These are phyloP conservation scores for Cephus spinipes DNA, from an alignment of 2,888 invertebrate genomes.

Conservation along the genomic window DNA sequence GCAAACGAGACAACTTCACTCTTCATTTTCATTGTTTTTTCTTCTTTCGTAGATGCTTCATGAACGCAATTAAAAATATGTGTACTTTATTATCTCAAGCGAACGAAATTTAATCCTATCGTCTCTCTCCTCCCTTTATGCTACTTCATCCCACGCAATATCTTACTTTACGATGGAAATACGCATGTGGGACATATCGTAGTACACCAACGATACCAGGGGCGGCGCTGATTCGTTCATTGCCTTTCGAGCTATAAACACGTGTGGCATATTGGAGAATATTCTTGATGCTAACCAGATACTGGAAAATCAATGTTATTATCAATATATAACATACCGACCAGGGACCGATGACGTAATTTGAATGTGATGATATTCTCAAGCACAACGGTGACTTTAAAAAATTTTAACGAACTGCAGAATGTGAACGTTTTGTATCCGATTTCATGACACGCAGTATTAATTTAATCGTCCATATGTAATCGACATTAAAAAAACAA, in stretches of 20 bases:
- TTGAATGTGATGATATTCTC: neutral
- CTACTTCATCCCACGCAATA: neutral
- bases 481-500: no score
- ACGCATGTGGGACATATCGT: neutral
- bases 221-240: neutral
- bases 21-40: neutral
- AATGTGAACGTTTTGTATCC: neutral
- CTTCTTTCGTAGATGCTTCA: no score
- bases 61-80: no score
- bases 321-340: neutral
- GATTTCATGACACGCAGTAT: no score
- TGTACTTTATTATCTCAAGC: neutral
- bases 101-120: neutral
- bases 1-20: neutral
- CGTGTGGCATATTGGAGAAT: neutral
- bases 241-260: neutral
- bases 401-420: neutral
- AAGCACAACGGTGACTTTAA: neutral
- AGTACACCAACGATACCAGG: neutral
- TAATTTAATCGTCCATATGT: no score
- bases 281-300: neutral
- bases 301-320: neutral
- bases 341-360: neutral
- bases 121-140: neutral
- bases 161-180: neutral